Conservation (phyloP, 2,113 vertebrate genomes). For the Cynocephalus volans region DNA sequence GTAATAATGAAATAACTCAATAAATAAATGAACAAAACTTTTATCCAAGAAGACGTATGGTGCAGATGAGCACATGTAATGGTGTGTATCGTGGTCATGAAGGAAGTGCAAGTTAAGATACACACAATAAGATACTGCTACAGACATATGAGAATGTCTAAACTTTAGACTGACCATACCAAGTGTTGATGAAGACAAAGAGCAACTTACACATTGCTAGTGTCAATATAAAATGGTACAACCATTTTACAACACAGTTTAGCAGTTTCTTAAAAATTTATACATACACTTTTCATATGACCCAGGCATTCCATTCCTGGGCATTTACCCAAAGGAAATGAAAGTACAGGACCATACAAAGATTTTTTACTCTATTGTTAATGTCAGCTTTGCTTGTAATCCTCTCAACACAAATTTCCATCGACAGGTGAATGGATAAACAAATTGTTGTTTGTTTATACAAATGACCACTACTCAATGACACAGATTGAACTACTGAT, state of each 20-base stretch:
- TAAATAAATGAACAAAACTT: background rate
- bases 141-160: background rate
- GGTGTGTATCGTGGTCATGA: background rate
- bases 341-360: background rate
- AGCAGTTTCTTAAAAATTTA: background rate
- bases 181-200: background rate
- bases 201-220: background rate
- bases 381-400: background rate
- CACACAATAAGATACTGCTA: background rate
- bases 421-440: background rate
- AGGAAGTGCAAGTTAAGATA: background rate
- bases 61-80: background rate
- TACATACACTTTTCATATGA: too few species aligned
- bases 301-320: background rate
- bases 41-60: background rate
- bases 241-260: background rate
- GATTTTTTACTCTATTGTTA: background rate
- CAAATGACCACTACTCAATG: background rate
- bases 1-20: background rate
- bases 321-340: background rate
- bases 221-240: background rate
- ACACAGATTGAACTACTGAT: background rate
- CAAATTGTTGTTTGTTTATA: background rate
- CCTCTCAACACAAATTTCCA: background rate
- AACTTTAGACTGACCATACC: background rate